Percentiles rank a stretch among this genome's conserved stretches.
These are phyloP conservation scores for Cichladusa arquata DNA, from an alignment of 2,113 vertebrate genomes.

Conservation along the genomic window DNA sequence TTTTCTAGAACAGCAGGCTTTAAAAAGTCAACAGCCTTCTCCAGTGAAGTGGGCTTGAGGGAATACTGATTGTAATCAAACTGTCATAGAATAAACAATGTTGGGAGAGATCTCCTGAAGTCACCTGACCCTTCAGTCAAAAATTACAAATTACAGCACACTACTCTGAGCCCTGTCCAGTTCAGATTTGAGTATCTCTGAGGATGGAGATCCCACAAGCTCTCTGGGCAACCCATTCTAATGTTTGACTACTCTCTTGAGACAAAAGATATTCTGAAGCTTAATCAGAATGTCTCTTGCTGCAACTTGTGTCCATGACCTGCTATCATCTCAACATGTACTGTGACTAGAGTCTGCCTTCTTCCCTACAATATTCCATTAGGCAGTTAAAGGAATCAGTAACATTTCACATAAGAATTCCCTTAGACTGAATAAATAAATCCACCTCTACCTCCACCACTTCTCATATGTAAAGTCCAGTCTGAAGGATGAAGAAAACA, in stretches of 20 bases:
- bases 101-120: neutral
- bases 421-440: neutral
- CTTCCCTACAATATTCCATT: neutral
- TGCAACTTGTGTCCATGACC: neutral
- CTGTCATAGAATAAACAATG: neutral
- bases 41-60: neutral
- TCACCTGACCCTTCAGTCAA: neutral
- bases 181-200: neutral
- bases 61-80: neutral
- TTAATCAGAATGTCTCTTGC: neutral
- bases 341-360: neutral
- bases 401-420: neutral
- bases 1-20: neutral
- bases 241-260: neutral
- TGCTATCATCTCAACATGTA: neutral
- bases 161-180: neutral
- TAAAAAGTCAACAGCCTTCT: neutral
- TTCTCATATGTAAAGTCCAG: accelerated
- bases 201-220: neutral
- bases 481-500: neutral
- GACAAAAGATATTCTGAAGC: neutral
- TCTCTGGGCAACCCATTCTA: neutral
- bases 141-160: neutral
- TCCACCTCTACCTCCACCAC: neutral
- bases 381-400: neutral